A percentile compares a stretch with the other conserved stretches of the same genome.
phyloP scores from a whole-genome alignment of 2,113 vertebrate genomes.

The Lepidothrix coronata region DNA sequence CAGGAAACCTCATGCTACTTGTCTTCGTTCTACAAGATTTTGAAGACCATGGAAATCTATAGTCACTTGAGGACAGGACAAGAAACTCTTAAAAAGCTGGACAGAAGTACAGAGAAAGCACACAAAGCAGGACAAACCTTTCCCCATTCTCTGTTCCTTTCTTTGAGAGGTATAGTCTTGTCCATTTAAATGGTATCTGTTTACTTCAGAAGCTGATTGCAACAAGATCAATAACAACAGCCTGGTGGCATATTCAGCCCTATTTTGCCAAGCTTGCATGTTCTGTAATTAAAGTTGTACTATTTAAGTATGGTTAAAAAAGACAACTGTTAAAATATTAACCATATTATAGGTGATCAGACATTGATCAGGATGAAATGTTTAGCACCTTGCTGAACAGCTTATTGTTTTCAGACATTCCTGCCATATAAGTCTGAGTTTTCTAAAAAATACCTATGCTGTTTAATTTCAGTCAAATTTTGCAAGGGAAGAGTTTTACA shows the following conservation, averaged over 20 bases:
- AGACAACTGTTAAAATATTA: background rate
- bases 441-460: background rate
- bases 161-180: background rate
- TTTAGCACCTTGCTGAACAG: background rate
- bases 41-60: background rate
- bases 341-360: background rate
- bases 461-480: background rate
- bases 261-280: background rate
- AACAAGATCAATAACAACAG: background rate
- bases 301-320: background rate
- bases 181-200: background rate
- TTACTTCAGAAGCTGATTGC: background rate
- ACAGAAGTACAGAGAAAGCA: background rate
- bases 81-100: background rate
- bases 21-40: background rate
- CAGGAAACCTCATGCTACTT: background rate
- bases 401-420: slow-evolving; percentile 10
- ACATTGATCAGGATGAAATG: background rate
- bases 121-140: background rate
- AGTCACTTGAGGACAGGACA: background rate
- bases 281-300: background rate
- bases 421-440: background rate
- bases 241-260: background rate
- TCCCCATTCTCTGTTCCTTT: background rate
- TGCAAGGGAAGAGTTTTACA: background rate